A percentile compares a stretch with the other conserved stretches of the same genome.
Conservation (phyloP, 2,113 vertebrate genomes). For the Peromyscus maniculatus region DNA sequence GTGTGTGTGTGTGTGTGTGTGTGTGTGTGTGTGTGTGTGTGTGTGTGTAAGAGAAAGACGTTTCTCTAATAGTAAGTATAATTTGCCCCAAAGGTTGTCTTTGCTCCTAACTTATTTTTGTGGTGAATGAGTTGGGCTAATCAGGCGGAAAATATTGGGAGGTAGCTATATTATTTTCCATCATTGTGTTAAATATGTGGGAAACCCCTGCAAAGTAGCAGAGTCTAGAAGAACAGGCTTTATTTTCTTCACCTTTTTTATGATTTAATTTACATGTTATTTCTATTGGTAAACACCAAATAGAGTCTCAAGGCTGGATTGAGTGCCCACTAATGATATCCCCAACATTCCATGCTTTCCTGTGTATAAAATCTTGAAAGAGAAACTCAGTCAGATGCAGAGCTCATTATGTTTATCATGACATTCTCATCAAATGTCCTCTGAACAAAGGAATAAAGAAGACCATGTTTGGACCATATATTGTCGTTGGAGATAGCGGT, state of each 20-base stretch:
- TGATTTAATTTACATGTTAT: not conserved
- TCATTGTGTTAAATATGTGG: not conserved
- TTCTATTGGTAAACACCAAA: not conserved
- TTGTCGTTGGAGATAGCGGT: not conserved
- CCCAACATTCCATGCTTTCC: not conserved
- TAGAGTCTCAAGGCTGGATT: not conserved
- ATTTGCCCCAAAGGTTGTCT: not conserved
- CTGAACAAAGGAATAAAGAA: constrained; percentile 49
- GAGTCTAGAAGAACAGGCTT: not conserved
- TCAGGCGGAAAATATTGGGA: not conserved
- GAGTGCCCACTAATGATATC: not conserved
- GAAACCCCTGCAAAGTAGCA: not conserved
- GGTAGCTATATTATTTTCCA: constrained; percentile 26
- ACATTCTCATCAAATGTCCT: constrained; percentile 36
- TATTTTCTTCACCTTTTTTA: constrained; percentile 7
- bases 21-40: not conserved
- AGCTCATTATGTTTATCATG: not conserved
- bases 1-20: not conserved
- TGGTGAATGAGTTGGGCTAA: not conserved
- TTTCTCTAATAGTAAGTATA: not conserved
- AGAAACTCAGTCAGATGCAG: not conserved
- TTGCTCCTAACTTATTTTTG: not conserved
- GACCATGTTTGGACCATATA: not conserved
- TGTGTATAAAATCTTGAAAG: not conserved
- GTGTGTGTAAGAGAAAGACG: not conserved